Conservation (phyloP, 2,888 invertebrate genomes). For the Drosophila rellima region DNA sequence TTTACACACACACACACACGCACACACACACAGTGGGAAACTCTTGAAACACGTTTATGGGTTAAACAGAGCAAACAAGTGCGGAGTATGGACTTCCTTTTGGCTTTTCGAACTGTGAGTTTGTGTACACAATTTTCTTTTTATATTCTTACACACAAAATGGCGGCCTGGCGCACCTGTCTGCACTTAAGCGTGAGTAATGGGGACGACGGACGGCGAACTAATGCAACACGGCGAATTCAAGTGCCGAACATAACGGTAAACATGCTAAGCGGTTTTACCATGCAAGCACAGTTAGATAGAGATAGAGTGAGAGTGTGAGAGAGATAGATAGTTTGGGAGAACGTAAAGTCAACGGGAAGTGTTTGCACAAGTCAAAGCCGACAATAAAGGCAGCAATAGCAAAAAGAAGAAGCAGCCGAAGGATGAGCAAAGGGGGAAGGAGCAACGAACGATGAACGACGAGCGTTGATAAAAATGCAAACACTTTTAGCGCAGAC, state of each 20-base stretch:
- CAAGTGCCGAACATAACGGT: constrained; percentile 77
- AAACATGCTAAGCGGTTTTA: constrained; percentile 78
- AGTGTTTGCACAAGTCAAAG: constrained; percentile 67
- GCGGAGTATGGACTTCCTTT: constrained; percentile 41
- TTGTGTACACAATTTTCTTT: constrained; percentile 15
- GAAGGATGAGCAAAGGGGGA: not conserved
- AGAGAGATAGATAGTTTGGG: constrained; percentile 14
- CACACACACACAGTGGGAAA: constrained; percentile 11
- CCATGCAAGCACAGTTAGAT: not conserved
- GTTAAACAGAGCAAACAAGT: constrained; percentile 73
- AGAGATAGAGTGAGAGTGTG: not conserved
- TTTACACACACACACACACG: constrained; percentile 33
- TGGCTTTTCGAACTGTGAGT: constrained; percentile 14
- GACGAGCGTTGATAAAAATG: constrained; percentile 68
- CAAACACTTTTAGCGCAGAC: constrained; percentile 68
- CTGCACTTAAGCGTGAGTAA: constrained; percentile 67
- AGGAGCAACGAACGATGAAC: constrained; percentile 39
- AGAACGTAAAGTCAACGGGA: constrained; percentile 68
- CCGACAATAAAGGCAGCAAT: constrained; percentile 40
- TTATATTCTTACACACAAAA: constrained; percentile 42
- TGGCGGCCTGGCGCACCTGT: constrained; percentile 61
- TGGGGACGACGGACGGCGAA: constrained; percentile 46
- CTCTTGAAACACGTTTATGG: constrained; percentile 65
- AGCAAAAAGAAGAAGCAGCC: constrained; percentile 14
- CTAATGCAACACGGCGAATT: constrained; percentile 80